Evolutionary conservation across 1,140 invertebrate species (phyloP).

Genomic region (Delia radicum): DNA sequence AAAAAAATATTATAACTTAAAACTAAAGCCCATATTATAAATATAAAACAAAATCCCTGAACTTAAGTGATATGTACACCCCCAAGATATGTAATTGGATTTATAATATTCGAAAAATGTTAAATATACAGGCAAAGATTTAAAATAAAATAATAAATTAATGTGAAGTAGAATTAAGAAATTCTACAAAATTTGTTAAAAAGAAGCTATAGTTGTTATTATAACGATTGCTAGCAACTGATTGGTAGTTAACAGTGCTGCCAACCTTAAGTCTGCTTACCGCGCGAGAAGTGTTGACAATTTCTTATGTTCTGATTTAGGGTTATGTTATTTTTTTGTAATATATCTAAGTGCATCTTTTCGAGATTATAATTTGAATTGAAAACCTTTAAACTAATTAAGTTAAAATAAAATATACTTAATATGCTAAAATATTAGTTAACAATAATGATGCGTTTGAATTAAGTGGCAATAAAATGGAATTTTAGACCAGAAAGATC

Average conservation of each 20-base stretch:
- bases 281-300: no score
- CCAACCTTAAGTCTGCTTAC: no score
- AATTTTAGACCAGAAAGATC: background rate
- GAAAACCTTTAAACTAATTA: no score
- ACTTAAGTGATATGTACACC: background rate
- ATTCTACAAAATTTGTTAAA: no score
- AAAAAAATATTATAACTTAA: background rate
- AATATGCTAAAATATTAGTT: background rate
- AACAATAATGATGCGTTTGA: background rate
- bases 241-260: no score
- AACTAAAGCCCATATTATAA: background rate
- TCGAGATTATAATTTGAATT: no score
- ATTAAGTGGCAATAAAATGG: background rate
- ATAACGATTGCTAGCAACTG: no score
- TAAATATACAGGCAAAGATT: background rate
- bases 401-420: background rate
- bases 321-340: no score
- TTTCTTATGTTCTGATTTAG: no score
- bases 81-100: background rate
- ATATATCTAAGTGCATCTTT: no score
- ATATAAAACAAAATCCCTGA: background rate
- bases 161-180: background rate
- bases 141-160: background rate
- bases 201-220: no score
- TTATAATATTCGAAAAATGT: no score